These are phyloP conservation scores for Orientallactaga bullata DNA, from an alignment of 2,113 vertebrate genomes.

Conservation along the genomic window DNA sequence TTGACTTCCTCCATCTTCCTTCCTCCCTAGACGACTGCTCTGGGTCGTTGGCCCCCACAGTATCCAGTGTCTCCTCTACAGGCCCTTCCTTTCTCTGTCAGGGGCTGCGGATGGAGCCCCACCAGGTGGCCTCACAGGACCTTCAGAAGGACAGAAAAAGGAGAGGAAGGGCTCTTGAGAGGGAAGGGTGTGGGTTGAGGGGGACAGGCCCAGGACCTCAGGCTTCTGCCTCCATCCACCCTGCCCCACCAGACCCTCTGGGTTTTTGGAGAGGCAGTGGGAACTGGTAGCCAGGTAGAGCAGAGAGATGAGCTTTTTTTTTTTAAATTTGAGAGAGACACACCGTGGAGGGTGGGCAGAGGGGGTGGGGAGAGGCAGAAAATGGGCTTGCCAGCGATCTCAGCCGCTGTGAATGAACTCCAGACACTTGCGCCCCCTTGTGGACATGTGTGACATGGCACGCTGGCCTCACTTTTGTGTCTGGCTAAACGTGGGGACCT, in stretches of 20 bases:
- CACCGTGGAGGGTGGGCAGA: too few species aligned
- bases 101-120: background rate
- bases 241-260: background rate
- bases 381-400: too few species aligned
- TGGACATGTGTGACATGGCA: too few species aligned
- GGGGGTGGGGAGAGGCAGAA: too few species aligned
- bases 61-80: accelerated
- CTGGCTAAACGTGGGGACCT: too few species aligned
- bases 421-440: too few species aligned
- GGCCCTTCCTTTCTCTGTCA: background rate
- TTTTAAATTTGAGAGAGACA: too few species aligned
- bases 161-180: background rate
- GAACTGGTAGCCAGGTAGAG: background rate
- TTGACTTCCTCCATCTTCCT: background rate
- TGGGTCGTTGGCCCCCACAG: too few species aligned
- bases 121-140: background rate
- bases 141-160: background rate
- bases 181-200: background rate
- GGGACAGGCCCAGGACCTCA: accelerated
- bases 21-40: background rate
- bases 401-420: too few species aligned
- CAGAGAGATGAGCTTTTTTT: too few species aligned
- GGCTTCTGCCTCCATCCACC: background rate
- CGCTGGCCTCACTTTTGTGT: too few species aligned
- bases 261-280: background rate